Evolutionary conservation across 1,140 invertebrate genomes (phyloP), one percentile per base, ranked within the genome.

Genomic region (Hypothenemus hampei): DNA sequence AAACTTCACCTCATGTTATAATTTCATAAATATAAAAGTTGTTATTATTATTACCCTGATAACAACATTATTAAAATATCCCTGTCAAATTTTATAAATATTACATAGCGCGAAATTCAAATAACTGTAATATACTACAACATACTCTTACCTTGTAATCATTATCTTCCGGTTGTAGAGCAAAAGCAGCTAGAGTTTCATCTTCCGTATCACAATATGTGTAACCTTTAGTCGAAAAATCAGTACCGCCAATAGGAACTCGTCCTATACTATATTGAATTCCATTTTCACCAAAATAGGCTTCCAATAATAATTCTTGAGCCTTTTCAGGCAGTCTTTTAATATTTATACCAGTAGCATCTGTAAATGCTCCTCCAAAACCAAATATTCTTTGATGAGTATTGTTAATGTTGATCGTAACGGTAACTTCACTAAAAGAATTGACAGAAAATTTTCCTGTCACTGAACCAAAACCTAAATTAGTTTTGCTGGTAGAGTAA

Each of bases 181-280:
- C 3, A 44, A 77, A 77, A 8, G 69, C n/a, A 11, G 58, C 15
- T 4, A 77, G 57, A 0, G 45, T 7, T 4, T 22, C 8, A 57
- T 77, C 75, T 21, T 45, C 15, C 0, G 29, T 53, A 36, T 88
- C 86, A 65, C 84, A 82, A 63, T 87, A 86, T 0, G 85, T 79
- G 63, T 91, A 91, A 1, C 69, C 62, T 33, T 75, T 76, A 1
- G 75, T 80, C 1, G 86, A 89, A 64, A 89, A 89, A 71, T 96
- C 91, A 60, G 80, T 81, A n/a, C 89, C 89, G n/a, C 81, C 91
- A 35, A 95, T 92, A 0, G 91, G 87, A 1, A 89, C 78, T 36
- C 89, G 69, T 13, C 84, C 81, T 44, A 91, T 65, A 50, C 79
- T 86, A 68, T 93, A 94, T 54, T 84, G 82, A 53, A 89, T 72